Percentiles rank a stretch among this genome's conserved stretches.
These are phyloP conservation scores for Hycleus phaleratus DNA, from an alignment of 1,140 invertebrate species.

Conservation along the genomic window DNA sequence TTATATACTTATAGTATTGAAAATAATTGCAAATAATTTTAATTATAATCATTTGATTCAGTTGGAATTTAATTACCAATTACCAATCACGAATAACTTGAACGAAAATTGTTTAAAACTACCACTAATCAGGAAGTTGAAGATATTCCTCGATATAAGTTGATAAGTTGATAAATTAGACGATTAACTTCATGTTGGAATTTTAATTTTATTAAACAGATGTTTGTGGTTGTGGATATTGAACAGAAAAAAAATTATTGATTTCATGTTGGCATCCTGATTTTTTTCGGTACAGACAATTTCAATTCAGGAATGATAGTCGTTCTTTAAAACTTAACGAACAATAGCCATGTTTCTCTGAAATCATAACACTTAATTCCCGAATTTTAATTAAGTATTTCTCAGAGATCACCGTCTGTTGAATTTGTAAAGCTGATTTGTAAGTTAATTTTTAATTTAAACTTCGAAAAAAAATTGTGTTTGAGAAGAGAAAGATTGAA, in stretches of 20 bases:
- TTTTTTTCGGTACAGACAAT: slow-evolving; percentile 10
- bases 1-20: no score
- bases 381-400: slow-evolving; percentile 32
- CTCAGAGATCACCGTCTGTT: slow-evolving; percentile 18
- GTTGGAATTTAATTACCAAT: no score
- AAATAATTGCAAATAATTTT: no score
- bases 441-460: background rate
- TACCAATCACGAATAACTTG: no score
- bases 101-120: no score
- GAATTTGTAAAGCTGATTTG: background rate
- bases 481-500: background rate
- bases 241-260: slow-evolving; percentile 14
- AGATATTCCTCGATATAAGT: no score
- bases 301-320: no score
- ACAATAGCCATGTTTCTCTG: slow-evolving; percentile 16
- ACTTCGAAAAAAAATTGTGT: background rate
- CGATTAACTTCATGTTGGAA: no score
- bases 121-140: no score
- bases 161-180: no score
- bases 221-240: background rate
- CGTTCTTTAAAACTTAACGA: background rate
- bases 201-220: no score
- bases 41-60: no score
- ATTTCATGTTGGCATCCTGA: slow-evolving; percentile 28
- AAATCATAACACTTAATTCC: slow-evolving; percentile 34